Percentiles rank a stretch among this genome's conserved stretches.
phyloP scores from a whole-genome alignment of 2,888 invertebrate species.

The Hydrotaea diabolus region DNA sequence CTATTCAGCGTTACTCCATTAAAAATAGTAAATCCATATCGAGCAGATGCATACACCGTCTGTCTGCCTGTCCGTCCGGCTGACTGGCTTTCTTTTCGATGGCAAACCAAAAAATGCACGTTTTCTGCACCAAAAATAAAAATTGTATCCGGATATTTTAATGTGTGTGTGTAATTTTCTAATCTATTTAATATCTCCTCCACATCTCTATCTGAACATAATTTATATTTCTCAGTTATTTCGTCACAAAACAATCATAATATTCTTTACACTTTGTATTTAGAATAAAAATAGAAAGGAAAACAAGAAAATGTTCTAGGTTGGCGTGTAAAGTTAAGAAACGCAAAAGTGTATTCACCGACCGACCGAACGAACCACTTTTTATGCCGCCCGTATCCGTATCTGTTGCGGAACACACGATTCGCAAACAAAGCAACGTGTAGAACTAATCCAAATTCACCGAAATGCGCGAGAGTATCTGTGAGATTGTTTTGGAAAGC shows the following conservation, averaged over 20 bases:
- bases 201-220: background rate
- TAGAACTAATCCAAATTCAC: background rate
- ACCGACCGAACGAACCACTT: background rate
- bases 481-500: background rate
- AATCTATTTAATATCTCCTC: background rate
- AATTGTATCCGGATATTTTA: slow-evolving; percentile 7
- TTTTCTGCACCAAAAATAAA: background rate
- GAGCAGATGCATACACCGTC: background rate
- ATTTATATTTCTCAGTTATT: background rate
- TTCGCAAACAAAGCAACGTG: background rate
- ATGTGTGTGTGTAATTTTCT: background rate
- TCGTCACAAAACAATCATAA: background rate
- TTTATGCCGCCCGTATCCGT: background rate
- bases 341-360: slow-evolving; percentile 18
- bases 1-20: background rate
- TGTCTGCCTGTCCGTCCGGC: too few species aligned
- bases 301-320: slow-evolving; percentile 1
- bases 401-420: background rate
- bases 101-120: background rate
- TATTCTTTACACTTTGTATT: background rate
- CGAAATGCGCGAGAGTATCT: background rate
- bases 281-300: background rate
- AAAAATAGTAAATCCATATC: background rate
- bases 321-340: background rate
- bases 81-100: too few species aligned